Base-by-base conservation (phyloP, 2,888 invertebrate genomes). In the Machimus rusticus region DNA sequence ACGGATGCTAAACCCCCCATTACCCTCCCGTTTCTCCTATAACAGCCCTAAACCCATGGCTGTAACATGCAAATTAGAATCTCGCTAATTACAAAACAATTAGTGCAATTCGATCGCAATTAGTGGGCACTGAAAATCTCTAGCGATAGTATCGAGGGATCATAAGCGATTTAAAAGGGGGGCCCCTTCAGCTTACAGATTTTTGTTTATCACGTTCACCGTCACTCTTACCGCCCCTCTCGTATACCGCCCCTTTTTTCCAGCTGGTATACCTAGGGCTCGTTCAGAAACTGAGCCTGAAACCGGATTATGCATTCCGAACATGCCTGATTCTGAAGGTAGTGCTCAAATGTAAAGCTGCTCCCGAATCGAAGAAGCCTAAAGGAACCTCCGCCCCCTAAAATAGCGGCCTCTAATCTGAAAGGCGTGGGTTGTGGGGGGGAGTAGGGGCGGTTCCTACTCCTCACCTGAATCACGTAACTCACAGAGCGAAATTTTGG, bases 401-500 rank as follows among this genome's bases (percentile, higher is more conserved):
- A 66, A 66, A 28, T 1, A 28, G 23, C 19, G 66, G 39, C 12
- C 39, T 39, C 39, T 39, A 46, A 16, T 46, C 16, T 66, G 39
- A 39, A 39, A 19, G 23, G 66, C 0, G 57, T 3, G 8, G 5
- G 5, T n/a, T n/a, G n/a, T n/a, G 0, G 57, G 66, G 66, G 28
- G 43, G 12, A 43, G 43, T 9, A 14, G 14, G 43, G 43, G 12
- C 4, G 43, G 43, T 46, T 46, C 14, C 16, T 66, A 66, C 28
- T 28, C 28, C 66, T 66, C 66, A 66, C 23, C 66, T 28, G 66
- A 66, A 43, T 79, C 79, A 79, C 79, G 79, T 82, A 82, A 82
- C 51, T 51, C 82, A 82, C 57, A 57, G 23, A 82, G 57, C 76
- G 57, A 66, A 82, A 82, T 82, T 57, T 57, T 66, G 57, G 82